Evolutionary conservation across 2,797 vertebrate species (phyloP).

Genomic region (Gephyroberyx darwinii): DNA sequence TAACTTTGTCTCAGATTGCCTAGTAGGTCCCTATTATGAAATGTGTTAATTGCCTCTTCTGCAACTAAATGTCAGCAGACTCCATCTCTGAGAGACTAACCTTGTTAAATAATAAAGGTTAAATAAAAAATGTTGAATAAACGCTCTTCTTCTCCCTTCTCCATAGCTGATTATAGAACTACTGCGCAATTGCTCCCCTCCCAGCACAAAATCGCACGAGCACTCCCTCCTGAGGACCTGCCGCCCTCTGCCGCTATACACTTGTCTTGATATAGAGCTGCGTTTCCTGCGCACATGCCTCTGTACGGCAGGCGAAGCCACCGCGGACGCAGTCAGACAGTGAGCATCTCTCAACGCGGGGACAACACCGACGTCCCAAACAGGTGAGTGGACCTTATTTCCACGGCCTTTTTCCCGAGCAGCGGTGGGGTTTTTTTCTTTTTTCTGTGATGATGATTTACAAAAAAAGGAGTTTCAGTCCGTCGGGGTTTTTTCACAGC

Average conservation of each 20-base stretch:
- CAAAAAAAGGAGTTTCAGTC: no score
- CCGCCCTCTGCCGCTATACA: background rate
- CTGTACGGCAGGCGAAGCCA: background rate
- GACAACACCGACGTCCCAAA: background rate
- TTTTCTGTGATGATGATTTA: no score
- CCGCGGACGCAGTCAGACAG: background rate
- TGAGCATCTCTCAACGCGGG: background rate
- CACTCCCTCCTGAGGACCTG: no score
- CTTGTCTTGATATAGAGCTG: background rate
- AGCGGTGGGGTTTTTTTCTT: no score
- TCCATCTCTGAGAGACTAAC: background rate
- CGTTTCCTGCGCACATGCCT: background rate
- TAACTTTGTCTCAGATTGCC: no score
- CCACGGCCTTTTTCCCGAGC: background rate
- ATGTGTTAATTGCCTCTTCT: no score
- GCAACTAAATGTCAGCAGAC: background rate
- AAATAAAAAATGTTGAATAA: background rate
- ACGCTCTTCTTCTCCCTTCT: background rate
- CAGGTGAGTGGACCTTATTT: conserved; percentile 49
- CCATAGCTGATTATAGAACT: background rate
- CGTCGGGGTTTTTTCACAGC: background rate
- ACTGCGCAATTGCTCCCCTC: conserved; percentile 18
- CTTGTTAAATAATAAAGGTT: no score
- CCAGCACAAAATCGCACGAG: conserved; percentile 1
- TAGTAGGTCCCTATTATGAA: no score